Percentiles rank a stretch among this genome's conserved stretches.
Evolutionary conservation across 2,797 vertebrate species (phyloP).

Genomic region (Crenichthys baileyi): DNA sequence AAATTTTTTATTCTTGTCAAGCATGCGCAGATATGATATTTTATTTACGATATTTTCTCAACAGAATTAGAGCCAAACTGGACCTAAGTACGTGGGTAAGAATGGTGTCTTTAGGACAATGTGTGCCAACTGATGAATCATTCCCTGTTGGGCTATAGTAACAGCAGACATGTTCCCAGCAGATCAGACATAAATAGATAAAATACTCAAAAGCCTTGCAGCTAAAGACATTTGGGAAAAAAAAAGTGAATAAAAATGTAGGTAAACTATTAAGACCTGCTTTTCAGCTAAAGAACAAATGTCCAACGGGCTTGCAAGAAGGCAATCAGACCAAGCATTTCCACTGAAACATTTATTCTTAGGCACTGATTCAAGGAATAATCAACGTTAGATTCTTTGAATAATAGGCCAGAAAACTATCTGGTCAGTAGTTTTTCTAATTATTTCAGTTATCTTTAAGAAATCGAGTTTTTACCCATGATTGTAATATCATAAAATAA

Average conservation of each 20-base stretch:
- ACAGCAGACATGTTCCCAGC: not conserved
- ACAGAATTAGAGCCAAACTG: not conserved
- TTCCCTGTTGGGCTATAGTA: not conserved
- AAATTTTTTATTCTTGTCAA: not conserved
- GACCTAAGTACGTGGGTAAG: not conserved
- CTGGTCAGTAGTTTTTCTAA: not conserved
- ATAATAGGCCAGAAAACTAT: not conserved
- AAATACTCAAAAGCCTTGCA: too few relatives aligned
- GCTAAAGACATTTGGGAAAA: not conserved
- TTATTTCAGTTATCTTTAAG: too few relatives aligned
- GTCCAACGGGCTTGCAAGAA: not conserved
- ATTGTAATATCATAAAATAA: not conserved
- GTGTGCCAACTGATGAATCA: not conserved
- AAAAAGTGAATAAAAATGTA: not conserved
- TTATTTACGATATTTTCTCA: too few relatives aligned
- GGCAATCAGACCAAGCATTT: not conserved
- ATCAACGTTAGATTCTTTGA: not conserved
- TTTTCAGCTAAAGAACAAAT: not conserved
- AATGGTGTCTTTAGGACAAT: not conserved
- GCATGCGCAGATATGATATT: not conserved
- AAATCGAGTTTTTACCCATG: not conserved
- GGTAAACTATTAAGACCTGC: not conserved
- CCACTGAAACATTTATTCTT: not conserved
- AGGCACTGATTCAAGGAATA: not conserved
- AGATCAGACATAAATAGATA: not conserved